These are phyloP conservation scores for Tyrophagus putrescentiae DNA, from an alignment of 1,140 invertebrate species.

Conservation along the genomic window DNA sequence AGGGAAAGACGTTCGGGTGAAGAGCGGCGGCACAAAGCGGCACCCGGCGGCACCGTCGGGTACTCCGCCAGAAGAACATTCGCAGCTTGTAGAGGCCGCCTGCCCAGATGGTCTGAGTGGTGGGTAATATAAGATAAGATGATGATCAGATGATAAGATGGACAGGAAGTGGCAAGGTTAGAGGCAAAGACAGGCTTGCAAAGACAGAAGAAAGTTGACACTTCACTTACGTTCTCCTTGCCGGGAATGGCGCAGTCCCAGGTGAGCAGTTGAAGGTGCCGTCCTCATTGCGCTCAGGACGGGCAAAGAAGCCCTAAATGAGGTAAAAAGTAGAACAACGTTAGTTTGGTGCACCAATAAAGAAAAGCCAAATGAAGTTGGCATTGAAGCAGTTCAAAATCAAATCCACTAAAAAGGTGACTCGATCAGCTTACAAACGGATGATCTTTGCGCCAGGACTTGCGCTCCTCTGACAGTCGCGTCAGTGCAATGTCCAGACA, in stretches of 20 bases:
- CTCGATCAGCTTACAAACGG: constrained; percentile 67
- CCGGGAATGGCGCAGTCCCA: constrained; percentile 99
- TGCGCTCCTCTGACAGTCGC: constrained; percentile 88
- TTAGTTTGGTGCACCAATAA: too few relatives aligned
- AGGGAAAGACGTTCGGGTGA: constrained; percentile 98
- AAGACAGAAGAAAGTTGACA: background rate
- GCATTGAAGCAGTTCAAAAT: background rate
- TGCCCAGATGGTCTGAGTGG: constrained; percentile 69
- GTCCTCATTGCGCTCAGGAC: constrained; percentile 88
- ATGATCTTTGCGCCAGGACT: constrained; percentile 98
- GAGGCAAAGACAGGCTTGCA: background rate
- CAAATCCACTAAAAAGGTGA: constrained; percentile 1
- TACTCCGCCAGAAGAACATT: constrained; percentile 99
- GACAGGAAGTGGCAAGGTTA: background rate
- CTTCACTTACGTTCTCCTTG: constrained; percentile 60
- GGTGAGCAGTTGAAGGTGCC: constrained; percentile 79
- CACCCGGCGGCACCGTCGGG: constrained; percentile 95
- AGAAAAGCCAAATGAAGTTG: too few relatives aligned
- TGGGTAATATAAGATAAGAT: constrained; percentile 19
- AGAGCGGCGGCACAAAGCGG: constrained; percentile 99
- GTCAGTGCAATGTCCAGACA: constrained; percentile 94
- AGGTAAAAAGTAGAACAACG: constrained; percentile 8
- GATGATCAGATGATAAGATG: background rate
- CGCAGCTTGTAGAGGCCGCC: constrained; percentile 86
- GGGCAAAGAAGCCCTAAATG: constrained; percentile 78